These are phyloP conservation scores for Ophthalmolycus amberensis DNA, from an alignment of 2,113 vertebrate genomes.

Conservation along the genomic window DNA sequence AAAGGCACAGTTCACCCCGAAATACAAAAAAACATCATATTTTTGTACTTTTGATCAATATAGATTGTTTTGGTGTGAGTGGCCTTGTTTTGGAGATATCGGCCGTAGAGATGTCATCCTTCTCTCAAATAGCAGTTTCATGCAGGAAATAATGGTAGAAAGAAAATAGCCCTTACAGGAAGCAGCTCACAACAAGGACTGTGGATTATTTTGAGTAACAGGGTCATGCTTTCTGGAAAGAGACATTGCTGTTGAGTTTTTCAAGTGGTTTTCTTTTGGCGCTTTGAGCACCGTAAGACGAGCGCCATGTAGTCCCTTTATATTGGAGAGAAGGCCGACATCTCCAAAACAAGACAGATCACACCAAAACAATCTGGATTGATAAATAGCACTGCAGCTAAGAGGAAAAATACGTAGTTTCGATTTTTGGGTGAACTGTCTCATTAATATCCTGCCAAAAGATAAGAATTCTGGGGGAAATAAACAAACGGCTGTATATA, in stretches of 20 bases:
- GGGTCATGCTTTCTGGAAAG: neutral
- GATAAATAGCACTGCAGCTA: neutral
- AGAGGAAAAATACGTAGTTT: neutral
- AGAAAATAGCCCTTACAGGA: neutral
- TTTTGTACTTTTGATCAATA: neutral
- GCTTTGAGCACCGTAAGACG: neutral
- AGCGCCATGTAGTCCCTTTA: neutral
- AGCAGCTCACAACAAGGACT: neutral
- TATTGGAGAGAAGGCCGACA: neutral
- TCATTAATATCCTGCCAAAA: slow-evolving; percentile 46
- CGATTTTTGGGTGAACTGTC: neutral
- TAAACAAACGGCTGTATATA: slow-evolving; percentile 7
- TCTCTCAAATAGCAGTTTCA: neutral
- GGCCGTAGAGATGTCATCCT: neutral
- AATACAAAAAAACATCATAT: neutral
- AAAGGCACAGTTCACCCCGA: neutral
- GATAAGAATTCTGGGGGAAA: slow-evolving; percentile 23
- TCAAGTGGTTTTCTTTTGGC: neutral
- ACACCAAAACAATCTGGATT: neutral
- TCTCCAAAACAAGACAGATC: neutral
- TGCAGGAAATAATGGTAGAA: neutral
- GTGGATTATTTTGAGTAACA: neutral
- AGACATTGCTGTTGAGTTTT: neutral
- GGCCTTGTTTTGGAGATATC: too few relatives aligned
- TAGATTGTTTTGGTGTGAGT: neutral